Conservation (phyloP, 2,797 vertebrate species). For the Sebastiscus albofasciatus region DNA sequence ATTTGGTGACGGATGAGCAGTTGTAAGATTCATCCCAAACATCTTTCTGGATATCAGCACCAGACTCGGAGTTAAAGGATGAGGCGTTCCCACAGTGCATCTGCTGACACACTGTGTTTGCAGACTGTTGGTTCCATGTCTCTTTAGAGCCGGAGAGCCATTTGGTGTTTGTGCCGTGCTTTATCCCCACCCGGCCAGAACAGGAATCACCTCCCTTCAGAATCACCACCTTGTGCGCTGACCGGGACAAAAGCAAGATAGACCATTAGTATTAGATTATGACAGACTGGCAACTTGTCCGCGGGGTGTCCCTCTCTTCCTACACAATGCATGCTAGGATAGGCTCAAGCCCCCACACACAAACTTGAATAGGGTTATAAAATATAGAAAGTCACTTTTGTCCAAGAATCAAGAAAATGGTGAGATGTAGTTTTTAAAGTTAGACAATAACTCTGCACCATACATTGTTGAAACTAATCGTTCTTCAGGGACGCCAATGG, state of each 20-base stretch:
- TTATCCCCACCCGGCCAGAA: conserved; percentile 54
- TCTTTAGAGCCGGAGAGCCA: conserved; percentile 18
- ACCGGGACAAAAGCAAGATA: not conserved
- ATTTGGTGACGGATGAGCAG: not conserved
- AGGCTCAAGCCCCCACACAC: not conserved
- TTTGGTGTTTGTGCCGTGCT: accelerated
- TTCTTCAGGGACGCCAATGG: too few relatives aligned
- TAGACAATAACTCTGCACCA: not conserved
- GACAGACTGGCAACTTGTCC: not conserved
- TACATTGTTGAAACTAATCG: not conserved
- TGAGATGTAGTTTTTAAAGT: not conserved
- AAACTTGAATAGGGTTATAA: not conserved
- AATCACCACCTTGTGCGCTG: conserved; percentile 41
- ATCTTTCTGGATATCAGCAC: accelerated
- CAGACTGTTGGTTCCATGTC: conserved; percentile 3
- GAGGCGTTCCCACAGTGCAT: not conserved
- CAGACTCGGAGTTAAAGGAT: accelerated
- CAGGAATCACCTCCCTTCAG: conserved; percentile 39
- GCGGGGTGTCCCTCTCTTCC: not conserved
- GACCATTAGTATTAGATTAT: not conserved
- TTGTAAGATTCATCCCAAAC: not conserved
- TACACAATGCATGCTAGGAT: not conserved
- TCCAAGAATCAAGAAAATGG: not conserved
- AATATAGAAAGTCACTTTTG: not conserved
- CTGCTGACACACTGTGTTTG: conserved; percentile 50